Conservation (phyloP, 2,888 invertebrate species). For the Choreutis nemorana region DNA sequence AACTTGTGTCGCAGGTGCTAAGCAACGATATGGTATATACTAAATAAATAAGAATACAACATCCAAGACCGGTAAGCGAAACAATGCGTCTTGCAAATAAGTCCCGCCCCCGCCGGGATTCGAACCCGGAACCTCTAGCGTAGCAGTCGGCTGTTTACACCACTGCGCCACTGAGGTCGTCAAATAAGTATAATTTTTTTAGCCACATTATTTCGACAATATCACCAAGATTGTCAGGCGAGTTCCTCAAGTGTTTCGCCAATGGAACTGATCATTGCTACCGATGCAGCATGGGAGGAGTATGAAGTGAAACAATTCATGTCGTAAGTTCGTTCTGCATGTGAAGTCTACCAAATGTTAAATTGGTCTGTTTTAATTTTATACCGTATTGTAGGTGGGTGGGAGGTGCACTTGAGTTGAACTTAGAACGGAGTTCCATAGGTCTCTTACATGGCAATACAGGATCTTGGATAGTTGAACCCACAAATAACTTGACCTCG, state of each 20-base stretch:
- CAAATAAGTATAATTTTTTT: slow-evolving; percentile 9
- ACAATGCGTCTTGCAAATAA: no score
- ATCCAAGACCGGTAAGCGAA: no score
- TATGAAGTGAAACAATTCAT: slow-evolving; percentile 65
- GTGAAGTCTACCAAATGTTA: background rate
- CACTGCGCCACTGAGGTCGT: background rate
- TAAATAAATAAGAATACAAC: no score
- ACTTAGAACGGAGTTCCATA: slow-evolving; percentile 64
- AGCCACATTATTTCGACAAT: slow-evolving; percentile 32
- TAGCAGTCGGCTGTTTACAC: no score
- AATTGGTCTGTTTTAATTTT: background rate
- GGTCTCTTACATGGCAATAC: slow-evolving; percentile 70
- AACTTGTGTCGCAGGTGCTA: no score
- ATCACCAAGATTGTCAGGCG: slow-evolving; percentile 35
- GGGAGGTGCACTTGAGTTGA: slow-evolving; percentile 64
- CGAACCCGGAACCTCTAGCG: background rate
- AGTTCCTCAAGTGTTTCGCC: no score
- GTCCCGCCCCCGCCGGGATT: background rate
- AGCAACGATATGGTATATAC: no score
- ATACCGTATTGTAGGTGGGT: slow-evolving; percentile 53
- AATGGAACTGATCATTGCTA: slow-evolving; percentile 65
- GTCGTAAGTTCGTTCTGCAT: slow-evolving; percentile 40
- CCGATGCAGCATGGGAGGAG: slow-evolving; percentile 66
- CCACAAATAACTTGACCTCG: slow-evolving; percentile 62
- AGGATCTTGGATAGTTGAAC: slow-evolving; percentile 67